Percentiles rank a stretch among this genome's conserved stretches.
phyloP scores from a whole-genome alignment of 2,113 vertebrate genomes.

The Dicaeum eximium region DNA sequence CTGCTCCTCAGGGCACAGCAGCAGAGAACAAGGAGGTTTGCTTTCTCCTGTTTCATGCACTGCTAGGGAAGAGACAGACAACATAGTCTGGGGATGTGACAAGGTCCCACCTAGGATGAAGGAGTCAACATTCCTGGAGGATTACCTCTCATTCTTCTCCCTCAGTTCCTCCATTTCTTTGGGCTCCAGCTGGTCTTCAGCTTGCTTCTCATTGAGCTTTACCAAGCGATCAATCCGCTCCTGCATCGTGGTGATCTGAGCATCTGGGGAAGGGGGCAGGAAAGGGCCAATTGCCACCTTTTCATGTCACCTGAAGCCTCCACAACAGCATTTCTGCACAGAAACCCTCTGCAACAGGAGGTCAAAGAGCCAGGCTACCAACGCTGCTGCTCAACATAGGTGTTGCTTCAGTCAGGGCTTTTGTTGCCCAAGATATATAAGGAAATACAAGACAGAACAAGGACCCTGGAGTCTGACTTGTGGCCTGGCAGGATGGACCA shows the following conservation, averaged over 20 bases:
- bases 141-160: conserved; percentile 79
- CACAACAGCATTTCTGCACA: not conserved
- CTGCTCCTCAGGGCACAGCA: not conserved
- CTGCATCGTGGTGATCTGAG: conserved; percentile 79
- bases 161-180: conserved; percentile 79
- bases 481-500: not conserved
- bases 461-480: not conserved
- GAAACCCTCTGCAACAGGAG: not conserved
- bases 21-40: not conserved
- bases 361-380: not conserved
- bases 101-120: not conserved
- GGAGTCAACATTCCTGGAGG: fast-evolving
- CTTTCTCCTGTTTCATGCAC: not conserved
- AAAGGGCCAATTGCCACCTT: not conserved
- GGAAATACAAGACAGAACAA: not conserved
- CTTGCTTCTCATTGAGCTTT: conserved; percentile 72
- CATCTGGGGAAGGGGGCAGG: conserved; percentile 61
- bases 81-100: fast-evolving
- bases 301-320: not conserved
- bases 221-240: conserved; percentile 80
- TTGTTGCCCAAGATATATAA: not conserved
- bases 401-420: not conserved
- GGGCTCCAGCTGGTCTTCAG: conserved; percentile 60
- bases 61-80: not conserved
- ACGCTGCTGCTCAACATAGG: not conserved